Conservation (phyloP, 2,113 vertebrate species). For the Gopherus evgoodei region DNA sequence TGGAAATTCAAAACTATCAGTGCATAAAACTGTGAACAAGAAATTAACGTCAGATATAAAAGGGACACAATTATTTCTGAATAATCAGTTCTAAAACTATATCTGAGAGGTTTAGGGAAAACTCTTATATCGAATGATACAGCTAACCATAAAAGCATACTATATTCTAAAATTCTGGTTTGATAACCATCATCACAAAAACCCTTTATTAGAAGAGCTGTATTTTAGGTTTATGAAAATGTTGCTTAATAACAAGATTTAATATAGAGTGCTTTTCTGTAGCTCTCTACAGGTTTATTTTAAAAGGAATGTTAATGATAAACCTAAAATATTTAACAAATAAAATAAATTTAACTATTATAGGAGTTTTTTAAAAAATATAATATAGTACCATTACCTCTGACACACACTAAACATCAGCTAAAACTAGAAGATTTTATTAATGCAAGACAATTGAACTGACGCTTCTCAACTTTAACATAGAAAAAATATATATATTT, state of each 20-base stretch:
- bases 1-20: neutral
- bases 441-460: neutral
- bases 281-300: neutral
- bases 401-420: neutral
- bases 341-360: neutral
- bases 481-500: neutral
- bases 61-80: neutral
- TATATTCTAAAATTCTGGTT: neutral
- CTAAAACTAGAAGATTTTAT: neutral
- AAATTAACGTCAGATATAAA: neutral
- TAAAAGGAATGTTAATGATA: neutral
- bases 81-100: neutral
- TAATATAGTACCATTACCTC: neutral
- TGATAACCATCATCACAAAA: neutral
- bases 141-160: neutral
- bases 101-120: neutral
- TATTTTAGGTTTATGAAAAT: neutral
- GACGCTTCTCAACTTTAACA: neutral
- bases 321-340: neutral
- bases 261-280: neutral
- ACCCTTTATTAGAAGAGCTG: neutral
- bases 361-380: rapidly evolving
- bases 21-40: neutral
- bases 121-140: neutral
- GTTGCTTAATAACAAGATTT: neutral